phyloP scores from a whole-genome alignment of 1,140 invertebrate species.

The Euschistus heros region DNA sequence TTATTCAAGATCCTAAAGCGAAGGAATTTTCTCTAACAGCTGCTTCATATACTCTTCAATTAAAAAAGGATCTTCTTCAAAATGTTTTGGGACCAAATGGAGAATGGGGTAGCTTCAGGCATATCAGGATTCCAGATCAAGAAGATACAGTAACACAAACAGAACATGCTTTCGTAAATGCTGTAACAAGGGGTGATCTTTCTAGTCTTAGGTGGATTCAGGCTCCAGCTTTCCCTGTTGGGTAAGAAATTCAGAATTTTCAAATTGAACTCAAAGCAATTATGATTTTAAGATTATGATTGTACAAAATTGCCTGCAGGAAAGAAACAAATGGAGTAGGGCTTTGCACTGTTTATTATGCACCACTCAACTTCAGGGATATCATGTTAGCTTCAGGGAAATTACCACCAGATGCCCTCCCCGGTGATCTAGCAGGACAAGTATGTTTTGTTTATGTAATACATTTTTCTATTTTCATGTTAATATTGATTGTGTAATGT shows the following conservation, averaged over 20 bases:
- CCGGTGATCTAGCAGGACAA: conserved; percentile 47
- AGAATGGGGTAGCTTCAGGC: conserved; percentile 68
- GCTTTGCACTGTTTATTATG: conserved; percentile 81
- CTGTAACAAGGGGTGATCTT: conserved; percentile 78
- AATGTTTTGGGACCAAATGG: conserved; percentile 65
- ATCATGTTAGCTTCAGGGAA: conserved; percentile 96
- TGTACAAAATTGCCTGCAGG: too few relatives aligned
- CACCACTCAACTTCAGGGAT: conserved; percentile 93
- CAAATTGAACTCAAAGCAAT: too few relatives aligned
- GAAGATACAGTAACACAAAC: conserved; percentile 38
- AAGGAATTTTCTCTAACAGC: not conserved
- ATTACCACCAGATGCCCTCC: conserved; percentile 86
- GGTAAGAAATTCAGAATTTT: not conserved
- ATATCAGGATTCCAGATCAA: conserved; percentile 31
- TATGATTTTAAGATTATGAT: too few relatives aligned
- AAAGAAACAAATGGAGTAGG: too few relatives aligned
- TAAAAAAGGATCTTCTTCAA: conserved; percentile 65
- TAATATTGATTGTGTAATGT: not conserved
- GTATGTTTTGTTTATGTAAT: not conserved
- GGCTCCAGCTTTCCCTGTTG: conserved; percentile 50
- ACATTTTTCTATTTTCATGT: not conserved
- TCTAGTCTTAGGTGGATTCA: conserved; percentile 90
- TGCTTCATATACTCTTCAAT: conserved; percentile 37
- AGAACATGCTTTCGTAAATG: conserved; percentile 88
- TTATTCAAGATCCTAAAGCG: conserved; percentile 20